Conservation (phyloP, 2,888 invertebrate genomes). For the Pachycephus smyrnensis region DNA sequence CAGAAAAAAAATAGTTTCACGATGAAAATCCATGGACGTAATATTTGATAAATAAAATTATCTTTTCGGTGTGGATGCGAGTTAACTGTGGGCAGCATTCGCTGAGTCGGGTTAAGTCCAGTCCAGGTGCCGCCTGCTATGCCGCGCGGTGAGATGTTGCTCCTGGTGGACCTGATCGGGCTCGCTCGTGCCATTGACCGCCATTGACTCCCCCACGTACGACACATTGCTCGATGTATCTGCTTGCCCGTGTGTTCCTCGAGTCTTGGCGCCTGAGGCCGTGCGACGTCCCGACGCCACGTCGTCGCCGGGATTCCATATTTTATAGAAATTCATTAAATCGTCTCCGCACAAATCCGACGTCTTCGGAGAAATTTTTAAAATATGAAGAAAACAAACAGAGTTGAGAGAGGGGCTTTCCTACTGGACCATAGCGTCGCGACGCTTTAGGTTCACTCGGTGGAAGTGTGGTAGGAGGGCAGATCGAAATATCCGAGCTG, state of each 20-base stretch:
- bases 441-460: slow-evolving; percentile 3
- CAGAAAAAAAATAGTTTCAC: too few relatives aligned
- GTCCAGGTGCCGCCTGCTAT: slow-evolving; percentile 54
- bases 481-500: not conserved
- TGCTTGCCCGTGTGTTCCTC: slow-evolving; percentile 4
- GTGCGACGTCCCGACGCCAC: too few relatives aligned
- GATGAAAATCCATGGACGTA: too few relatives aligned
- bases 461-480: not conserved
- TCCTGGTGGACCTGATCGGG: slow-evolving; percentile 58
- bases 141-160: slow-evolving; percentile 56
- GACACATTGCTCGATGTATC: slow-evolving; percentile 25
- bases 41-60: not conserved
- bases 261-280: not conserved
- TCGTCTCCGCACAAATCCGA: too few relatives aligned
- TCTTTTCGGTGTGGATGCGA: slow-evolving; percentile 15
- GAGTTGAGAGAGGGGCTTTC: too few relatives aligned
- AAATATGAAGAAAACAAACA: too few relatives aligned
- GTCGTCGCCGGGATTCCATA: too few relatives aligned
- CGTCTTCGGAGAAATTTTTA: too few relatives aligned
- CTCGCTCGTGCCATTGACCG: slow-evolving; percentile 65
- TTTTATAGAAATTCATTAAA: too few relatives aligned
- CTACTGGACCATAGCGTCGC: slow-evolving; percentile 3
- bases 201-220: slow-evolving; percentile 64
- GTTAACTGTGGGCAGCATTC: slow-evolving; percentile 44
- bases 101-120: slow-evolving; percentile 48